Conservation (phyloP, 1,140 invertebrate genomes). For the Eupristina koningsbergeri region DNA sequence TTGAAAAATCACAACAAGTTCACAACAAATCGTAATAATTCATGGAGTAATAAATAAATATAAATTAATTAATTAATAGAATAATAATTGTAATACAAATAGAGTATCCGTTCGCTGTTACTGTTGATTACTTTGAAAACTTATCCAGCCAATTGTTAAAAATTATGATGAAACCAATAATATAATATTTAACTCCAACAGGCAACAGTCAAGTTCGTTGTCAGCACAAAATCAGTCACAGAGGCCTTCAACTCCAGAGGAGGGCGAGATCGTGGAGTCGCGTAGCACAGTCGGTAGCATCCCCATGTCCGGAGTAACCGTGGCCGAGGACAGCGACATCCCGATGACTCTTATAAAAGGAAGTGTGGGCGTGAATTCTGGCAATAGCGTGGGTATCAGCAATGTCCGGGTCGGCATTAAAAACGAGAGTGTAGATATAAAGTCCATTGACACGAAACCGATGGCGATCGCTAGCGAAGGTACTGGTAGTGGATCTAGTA, state of each 20-base stretch:
- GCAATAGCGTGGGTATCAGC: slow-evolving; percentile 30
- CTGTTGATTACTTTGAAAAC: no score
- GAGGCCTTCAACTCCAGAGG: slow-evolving; percentile 63
- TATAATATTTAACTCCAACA: not conserved
- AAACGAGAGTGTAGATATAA: slow-evolving; percentile 48
- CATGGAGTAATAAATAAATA: no score
- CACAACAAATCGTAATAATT: no score
- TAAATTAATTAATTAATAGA: no score
- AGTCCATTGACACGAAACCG: slow-evolving; percentile 48
- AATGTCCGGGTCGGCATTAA: slow-evolving; percentile 52
- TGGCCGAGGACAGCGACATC: slow-evolving; percentile 52
- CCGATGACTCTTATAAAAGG: not conserved
- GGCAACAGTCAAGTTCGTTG: slow-evolving; percentile 42
- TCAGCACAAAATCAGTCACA: slow-evolving; percentile 47
- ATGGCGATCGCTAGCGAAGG: slow-evolving; percentile 34
- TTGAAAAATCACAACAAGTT: no score
- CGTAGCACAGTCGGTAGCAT: slow-evolving; percentile 46
- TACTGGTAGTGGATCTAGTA: not conserved
- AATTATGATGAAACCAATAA: no score
- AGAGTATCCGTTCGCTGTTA: no score
- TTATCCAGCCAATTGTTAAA: no score
- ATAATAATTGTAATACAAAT: no score
- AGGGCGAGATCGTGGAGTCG: slow-evolving; percentile 65
- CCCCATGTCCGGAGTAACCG: not conserved
- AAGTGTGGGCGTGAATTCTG: not conserved